Evolutionary conservation across 2,888 invertebrate genomes (phyloP).

Genomic region (Thymelicus acteon): DNA sequence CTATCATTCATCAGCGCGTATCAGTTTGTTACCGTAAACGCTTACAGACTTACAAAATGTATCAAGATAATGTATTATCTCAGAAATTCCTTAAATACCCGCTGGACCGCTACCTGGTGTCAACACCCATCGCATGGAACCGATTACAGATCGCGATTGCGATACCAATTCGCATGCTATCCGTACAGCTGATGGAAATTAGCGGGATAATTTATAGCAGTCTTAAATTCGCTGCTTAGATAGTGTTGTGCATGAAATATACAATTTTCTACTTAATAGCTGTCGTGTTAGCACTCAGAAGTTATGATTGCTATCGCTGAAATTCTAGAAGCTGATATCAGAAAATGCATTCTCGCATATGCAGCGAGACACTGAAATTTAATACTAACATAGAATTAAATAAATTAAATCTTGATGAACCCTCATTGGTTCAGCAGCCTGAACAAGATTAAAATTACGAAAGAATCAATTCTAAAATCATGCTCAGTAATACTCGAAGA

Average conservation of each 20-base stretch:
- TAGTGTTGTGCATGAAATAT: conserved; percentile 30
- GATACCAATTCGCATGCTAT: conserved; percentile 36
- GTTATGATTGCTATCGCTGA: conserved; percentile 21
- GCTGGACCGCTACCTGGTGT: conserved; percentile 33
- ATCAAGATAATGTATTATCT: conserved; percentile 32
- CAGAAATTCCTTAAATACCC: conserved; percentile 33
- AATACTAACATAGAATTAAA: background rate
- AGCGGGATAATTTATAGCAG: conserved; percentile 32
- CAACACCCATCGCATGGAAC: conserved; percentile 36
- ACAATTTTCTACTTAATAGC: conserved; percentile 31
- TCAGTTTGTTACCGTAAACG: conserved; percentile 25
- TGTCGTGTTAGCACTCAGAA: conserved; percentile 20
- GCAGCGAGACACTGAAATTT: background rate
- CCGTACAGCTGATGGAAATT: conserved; percentile 34
- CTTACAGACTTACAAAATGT: conserved; percentile 30
- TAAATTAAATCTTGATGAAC: background rate
- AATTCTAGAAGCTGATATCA: conserved; percentile 18
- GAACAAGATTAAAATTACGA: background rate
- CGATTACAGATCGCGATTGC: conserved; percentile 40
- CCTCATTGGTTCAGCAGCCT: no score
- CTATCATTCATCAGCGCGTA: conserved; percentile 27
- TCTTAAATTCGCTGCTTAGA: conserved; percentile 35
- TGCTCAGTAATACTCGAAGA: background rate
- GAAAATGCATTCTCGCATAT: conserved; percentile 4
- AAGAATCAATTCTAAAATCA: background rate